phyloP scores from a whole-genome alignment of 2,797 vertebrate species.

The Sciurus vulgaris region DNA sequence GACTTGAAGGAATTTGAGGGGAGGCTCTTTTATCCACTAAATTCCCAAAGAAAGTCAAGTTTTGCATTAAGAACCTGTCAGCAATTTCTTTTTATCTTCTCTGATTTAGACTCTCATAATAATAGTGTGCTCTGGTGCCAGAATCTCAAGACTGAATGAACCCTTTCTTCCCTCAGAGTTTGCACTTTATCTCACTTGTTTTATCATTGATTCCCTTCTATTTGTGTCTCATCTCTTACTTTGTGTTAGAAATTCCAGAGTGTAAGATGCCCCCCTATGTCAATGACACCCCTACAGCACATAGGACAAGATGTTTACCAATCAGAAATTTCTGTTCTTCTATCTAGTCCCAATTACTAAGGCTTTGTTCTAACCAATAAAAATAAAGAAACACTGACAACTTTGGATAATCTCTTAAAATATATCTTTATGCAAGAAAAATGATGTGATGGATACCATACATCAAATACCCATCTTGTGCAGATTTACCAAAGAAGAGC shows the following conservation, averaged over 20 bases:
- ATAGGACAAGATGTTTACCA: not conserved
- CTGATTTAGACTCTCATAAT: not conserved
- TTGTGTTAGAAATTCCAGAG: not conserved
- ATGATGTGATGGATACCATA: not conserved
- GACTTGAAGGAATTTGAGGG: not conserved
- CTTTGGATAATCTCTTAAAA: not conserved
- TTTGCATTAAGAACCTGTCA: not conserved
- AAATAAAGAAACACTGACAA: not conserved
- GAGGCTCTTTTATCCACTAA: not conserved
- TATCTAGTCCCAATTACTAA: not conserved
- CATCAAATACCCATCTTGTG: not conserved
- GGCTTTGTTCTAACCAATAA: not conserved
- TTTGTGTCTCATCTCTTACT: not conserved
- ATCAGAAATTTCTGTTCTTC: slow-evolving; percentile 18
- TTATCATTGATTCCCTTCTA: not conserved
- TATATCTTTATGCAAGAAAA: not conserved
- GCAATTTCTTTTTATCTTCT: not conserved
- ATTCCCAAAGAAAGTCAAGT: not conserved
- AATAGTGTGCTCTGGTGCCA: not conserved
- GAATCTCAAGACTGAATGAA: not conserved
- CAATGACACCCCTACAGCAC: not conserved
- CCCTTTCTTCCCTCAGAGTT: not conserved
- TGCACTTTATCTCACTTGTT: not conserved
- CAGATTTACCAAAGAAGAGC: not conserved
- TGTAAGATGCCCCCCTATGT: not conserved